phyloP scores from a whole-genome alignment of 2,888 invertebrate genomes.

The Thera britannica region DNA sequence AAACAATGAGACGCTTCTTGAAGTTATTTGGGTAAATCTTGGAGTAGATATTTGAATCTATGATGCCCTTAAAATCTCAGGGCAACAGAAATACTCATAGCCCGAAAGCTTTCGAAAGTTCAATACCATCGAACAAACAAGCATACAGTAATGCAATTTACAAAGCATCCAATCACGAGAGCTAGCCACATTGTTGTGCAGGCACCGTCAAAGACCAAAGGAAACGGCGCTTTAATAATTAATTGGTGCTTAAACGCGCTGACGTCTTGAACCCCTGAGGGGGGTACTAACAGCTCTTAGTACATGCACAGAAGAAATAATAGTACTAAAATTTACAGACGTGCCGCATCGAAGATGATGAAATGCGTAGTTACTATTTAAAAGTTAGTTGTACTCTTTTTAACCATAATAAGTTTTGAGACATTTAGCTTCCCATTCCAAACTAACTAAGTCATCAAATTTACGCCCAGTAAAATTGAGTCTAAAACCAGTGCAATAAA shows the following conservation, averaged over 20 bases:
- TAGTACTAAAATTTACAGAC: constrained; percentile 16
- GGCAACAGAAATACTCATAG: neutral
- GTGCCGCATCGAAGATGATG: constrained; percentile 4
- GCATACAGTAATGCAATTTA: constrained; percentile 75
- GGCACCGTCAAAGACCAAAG: constrained; percentile 80
- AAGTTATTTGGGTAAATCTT: neutral
- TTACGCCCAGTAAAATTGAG: constrained; percentile 40
- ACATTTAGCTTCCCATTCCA: neutral
- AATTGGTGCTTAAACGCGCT: constrained; percentile 82
- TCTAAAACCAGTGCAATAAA: constrained; percentile 2
- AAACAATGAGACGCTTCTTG: too few relatives aligned
- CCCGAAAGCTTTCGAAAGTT: constrained; percentile 12
- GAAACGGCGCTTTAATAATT: constrained; percentile 81
- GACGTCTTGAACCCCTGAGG: constrained; percentile 76
- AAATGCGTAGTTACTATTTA: neutral
- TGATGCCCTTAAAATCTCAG: too few relatives aligned
- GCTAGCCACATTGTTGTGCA: constrained; percentile 80
- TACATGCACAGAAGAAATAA: constrained; percentile 42
- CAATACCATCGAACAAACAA: constrained; percentile 51
- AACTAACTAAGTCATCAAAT: too few relatives aligned
- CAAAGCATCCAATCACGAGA: constrained; percentile 79
- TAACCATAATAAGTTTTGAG: neutral
- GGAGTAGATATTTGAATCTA: neutral
- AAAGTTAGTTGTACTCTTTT: neutral
- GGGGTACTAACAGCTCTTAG: constrained; percentile 73